Conservation (phyloP, 1,140 invertebrate species). For the Drosophila sproati region DNA sequence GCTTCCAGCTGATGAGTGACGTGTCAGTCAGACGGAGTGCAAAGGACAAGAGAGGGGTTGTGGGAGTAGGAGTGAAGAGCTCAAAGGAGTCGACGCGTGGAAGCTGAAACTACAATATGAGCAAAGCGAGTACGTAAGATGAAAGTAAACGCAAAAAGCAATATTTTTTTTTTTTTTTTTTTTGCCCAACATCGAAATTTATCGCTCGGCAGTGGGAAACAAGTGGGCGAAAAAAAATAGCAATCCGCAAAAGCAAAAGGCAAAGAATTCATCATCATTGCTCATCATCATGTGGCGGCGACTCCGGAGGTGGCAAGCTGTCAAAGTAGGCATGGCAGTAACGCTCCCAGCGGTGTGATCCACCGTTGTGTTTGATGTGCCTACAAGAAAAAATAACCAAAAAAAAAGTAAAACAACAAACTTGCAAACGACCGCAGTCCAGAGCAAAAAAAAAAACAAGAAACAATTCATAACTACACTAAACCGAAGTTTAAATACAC, state of each 20-base stretch:
- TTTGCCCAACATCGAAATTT: slow-evolving; percentile 47
- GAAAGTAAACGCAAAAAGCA: slow-evolving; percentile 75
- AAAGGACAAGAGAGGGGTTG: too few species aligned
- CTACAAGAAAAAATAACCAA: neutral
- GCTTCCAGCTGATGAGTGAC: slow-evolving; percentile 73
- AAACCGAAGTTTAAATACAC: neutral
- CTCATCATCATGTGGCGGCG: slow-evolving; percentile 52
- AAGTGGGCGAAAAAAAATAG: slow-evolving; percentile 1
- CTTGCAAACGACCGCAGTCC: slow-evolving; percentile 41
- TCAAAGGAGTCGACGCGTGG: slow-evolving; percentile 40
- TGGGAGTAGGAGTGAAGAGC: neutral
- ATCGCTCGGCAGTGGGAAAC: slow-evolving; percentile 45
- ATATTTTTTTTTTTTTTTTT: slow-evolving; percentile 15
- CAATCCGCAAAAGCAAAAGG: slow-evolving; percentile 61
- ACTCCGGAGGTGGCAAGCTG: slow-evolving; percentile 45
- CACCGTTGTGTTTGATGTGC: slow-evolving; percentile 70
- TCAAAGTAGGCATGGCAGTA: slow-evolving; percentile 43
- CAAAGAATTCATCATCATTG: slow-evolving; percentile 77
- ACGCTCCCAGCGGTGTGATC: slow-evolving; percentile 64
- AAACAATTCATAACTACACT: neutral
- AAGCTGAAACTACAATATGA: slow-evolving; percentile 54
- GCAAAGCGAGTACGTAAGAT: slow-evolving; percentile 46
- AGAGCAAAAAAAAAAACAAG: neutral
- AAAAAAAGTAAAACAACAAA: slow-evolving; percentile 12
- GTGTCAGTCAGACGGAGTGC: slow-evolving; percentile 38